phyloP scores from a whole-genome alignment of 2,113 vertebrate species.

The Girardinichthys multiradiatus region DNA sequence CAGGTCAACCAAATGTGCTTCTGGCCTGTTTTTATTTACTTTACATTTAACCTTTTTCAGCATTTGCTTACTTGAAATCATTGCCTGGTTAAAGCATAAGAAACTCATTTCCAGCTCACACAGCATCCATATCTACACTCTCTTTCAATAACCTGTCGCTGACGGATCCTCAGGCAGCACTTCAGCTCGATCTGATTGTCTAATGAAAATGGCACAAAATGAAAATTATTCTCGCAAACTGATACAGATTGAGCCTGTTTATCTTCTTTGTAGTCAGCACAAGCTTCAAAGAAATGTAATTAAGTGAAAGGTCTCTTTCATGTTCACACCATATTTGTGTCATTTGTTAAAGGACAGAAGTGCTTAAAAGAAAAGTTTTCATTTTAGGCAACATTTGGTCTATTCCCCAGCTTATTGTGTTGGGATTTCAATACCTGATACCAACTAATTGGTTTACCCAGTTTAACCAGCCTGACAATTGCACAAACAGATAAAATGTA shows the following conservation, averaged over 20 bases:
- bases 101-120: background rate
- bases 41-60: background rate
- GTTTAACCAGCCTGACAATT: too few relatives aligned
- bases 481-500: background rate
- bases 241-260: conserved; percentile 1
- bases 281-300: background rate
- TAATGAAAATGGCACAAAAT: conserved; percentile 3
- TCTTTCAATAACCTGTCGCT: background rate
- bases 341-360: background rate
- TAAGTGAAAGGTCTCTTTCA: background rate
- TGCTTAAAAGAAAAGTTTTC: background rate
- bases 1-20: background rate
- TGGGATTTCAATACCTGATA: too few relatives aligned
- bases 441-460: too few relatives aligned
- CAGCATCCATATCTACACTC: background rate
- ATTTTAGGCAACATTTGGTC: background rate
- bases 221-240: conserved; percentile 1
- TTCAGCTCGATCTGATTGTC: background rate
- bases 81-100: background rate
- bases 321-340: background rate
- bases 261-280: background rate
- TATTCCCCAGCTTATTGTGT: background rate
- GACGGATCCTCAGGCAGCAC: background rate
- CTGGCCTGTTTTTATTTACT: background rate
- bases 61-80: background rate